These are phyloP conservation scores for Calliopum simillimum DNA, from an alignment of 2,888 invertebrate species.

Conservation along the genomic window DNA sequence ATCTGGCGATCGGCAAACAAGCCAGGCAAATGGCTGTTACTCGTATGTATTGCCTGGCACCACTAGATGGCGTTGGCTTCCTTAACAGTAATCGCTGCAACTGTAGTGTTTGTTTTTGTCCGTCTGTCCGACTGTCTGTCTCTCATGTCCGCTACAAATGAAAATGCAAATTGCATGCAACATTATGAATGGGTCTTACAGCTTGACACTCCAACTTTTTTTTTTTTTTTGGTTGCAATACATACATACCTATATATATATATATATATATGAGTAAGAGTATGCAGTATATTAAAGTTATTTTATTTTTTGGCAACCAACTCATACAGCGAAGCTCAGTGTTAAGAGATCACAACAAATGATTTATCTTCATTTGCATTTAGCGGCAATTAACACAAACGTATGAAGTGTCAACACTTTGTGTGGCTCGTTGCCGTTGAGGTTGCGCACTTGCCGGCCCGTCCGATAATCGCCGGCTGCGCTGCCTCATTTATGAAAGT, in stretches of 20 bases:
- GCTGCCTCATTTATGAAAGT: no score
- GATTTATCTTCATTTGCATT: conserved; percentile 63
- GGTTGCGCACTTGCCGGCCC: no score
- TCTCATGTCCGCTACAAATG: not conserved
- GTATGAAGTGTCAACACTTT: conserved; percentile 35
- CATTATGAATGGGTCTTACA: conserved; percentile 22
- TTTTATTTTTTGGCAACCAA: not conserved
- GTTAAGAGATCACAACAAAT: conserved; percentile 58
- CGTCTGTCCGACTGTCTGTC: not conserved
- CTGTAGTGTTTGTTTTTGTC: not conserved
- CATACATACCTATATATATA: no score
- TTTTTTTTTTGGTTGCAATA: no score
- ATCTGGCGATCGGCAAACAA: conserved; percentile 4
- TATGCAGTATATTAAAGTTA: no score
- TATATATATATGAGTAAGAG: no score
- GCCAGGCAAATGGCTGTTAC: not conserved
- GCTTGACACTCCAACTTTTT: conserved; percentile 1
- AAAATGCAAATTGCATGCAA: conserved; percentile 32
- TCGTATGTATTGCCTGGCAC: not conserved
- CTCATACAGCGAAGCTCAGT: not conserved
- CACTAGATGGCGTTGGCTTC: conserved; percentile 11
- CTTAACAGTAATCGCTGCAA: conserved; percentile 25
- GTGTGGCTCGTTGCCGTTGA: not conserved
- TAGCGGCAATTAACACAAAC: conserved; percentile 52
- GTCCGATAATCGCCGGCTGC: no score